Conservation (phyloP, 1,140 invertebrate species). For the Antheraea pernyi region DNA sequence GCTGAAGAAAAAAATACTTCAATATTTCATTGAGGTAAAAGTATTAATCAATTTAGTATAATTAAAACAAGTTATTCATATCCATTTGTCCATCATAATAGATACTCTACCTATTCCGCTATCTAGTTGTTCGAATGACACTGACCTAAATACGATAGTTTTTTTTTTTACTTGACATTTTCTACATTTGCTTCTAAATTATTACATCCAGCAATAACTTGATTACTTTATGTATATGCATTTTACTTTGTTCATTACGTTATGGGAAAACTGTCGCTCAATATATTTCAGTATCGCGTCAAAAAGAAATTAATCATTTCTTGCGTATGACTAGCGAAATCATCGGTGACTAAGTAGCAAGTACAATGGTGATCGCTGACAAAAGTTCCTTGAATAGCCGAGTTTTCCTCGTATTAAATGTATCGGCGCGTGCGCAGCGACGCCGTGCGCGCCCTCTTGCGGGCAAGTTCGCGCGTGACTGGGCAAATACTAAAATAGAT, state of each 20-base stretch:
- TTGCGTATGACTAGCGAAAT: too few relatives aligned
- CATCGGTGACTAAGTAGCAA: constrained; percentile 13
- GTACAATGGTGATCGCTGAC: constrained; percentile 3
- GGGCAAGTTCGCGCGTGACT: constrained; percentile 56
- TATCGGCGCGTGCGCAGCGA: constrained; percentile 25
- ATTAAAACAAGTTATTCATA: too few relatives aligned
- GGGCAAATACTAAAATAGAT: constrained; percentile 57
- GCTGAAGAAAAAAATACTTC: too few relatives aligned
- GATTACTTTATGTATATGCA: background rate
- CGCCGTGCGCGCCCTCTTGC: constrained; percentile 28
- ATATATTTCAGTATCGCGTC: background rate
- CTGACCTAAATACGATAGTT: background rate
- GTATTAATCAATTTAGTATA: too few relatives aligned
- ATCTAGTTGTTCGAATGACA: background rate
- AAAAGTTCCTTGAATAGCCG: constrained; percentile 21
- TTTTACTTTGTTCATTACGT: background rate
- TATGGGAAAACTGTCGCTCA: background rate
- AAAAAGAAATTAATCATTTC: too few relatives aligned
- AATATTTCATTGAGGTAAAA: too few relatives aligned
- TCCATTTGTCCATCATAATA: background rate
- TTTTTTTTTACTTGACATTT: background rate
- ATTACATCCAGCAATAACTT: constrained; percentile 1
- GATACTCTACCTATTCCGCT: background rate
- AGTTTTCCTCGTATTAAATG: constrained; percentile 33
- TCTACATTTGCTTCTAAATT: background rate